Percentiles rank a stretch among this genome's conserved stretches.
Evolutionary conservation across 2,888 invertebrate species (phyloP).

Genomic region (Linhomoeus sp.): DNA sequence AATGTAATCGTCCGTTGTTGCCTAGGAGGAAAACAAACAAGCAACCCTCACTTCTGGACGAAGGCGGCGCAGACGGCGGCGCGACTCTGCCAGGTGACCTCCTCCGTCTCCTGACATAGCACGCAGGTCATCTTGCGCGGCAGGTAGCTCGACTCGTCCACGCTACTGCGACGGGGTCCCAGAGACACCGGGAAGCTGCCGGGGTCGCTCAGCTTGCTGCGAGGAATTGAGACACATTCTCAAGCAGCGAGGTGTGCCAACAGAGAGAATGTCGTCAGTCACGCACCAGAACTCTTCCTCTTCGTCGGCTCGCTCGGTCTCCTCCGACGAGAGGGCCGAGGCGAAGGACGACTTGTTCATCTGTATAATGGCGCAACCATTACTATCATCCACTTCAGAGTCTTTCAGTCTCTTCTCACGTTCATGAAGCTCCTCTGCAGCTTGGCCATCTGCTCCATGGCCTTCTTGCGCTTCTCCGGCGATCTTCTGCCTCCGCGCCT

Average conservation of each 20-base stretch:
- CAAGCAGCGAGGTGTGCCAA: no score
- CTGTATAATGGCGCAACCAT: no score
- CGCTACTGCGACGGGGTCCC: conserved; percentile 7
- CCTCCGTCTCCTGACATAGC: conserved; percentile 78
- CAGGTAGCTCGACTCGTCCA: neutral
- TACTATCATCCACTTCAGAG: no score
- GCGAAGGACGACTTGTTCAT: no score
- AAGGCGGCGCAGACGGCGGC: conserved; percentile 61
- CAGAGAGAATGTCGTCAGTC: no score
- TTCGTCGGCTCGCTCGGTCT: neutral
- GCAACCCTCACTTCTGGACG: conserved; percentile 47
- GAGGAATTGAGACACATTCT: no score
- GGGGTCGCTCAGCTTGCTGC: neutral
- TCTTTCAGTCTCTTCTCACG: no score
- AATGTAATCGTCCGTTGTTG: neutral
- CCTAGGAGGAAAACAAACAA: neutral
- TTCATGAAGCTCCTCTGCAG: conserved; percentile 75
- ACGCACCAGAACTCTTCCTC: neutral
- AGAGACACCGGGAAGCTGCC: conserved; percentile 9
- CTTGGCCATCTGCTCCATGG: conserved; percentile 80
- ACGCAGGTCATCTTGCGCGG: conserved; percentile 48
- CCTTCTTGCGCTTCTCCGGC: conserved; percentile 67
- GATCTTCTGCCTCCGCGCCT: conserved; percentile 49
- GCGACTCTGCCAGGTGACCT: conserved; percentile 37
- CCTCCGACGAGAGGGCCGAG: neutral